Evolutionary conservation across 2,113 vertebrate species (phyloP).

Genomic region (Leptocoma aspasia): DNA sequence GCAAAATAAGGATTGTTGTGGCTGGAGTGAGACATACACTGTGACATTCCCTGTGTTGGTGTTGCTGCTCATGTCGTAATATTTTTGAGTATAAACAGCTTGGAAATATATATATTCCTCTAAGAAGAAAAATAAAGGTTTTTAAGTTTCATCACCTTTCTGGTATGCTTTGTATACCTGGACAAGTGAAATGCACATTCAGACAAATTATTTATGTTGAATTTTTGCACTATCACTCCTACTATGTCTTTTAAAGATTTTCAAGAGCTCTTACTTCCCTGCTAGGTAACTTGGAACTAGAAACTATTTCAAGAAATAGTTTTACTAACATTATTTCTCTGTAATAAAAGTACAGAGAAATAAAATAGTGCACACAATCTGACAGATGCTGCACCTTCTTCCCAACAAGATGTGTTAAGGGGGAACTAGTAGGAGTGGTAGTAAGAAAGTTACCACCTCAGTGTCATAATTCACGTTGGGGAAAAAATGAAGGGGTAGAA

Average conservation of each 20-base stretch:
- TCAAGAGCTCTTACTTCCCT: neutral
- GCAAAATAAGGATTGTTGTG: neutral
- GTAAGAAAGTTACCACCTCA: neutral
- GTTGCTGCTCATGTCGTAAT: neutral
- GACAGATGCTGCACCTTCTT: neutral
- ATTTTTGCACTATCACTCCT: neutral
- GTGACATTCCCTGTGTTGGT: neutral
- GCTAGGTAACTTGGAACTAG: neutral
- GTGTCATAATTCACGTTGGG: neutral
- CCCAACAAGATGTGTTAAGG: neutral
- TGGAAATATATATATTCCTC: neutral
- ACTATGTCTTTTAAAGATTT: neutral
- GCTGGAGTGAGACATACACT: neutral
- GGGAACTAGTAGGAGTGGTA: neutral
- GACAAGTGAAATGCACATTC: neutral
- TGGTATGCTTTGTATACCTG: neutral
- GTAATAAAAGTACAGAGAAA: neutral
- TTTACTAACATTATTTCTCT: neutral
- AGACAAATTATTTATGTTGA: neutral
- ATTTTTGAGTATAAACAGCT: neutral
- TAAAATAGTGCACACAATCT: neutral
- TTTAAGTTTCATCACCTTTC: neutral
- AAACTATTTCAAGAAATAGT: neutral
- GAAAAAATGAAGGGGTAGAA: neutral
- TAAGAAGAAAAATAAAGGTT: neutral